Conservation (phyloP, 1,140 invertebrate species). For the Dryas iulia region DNA sequence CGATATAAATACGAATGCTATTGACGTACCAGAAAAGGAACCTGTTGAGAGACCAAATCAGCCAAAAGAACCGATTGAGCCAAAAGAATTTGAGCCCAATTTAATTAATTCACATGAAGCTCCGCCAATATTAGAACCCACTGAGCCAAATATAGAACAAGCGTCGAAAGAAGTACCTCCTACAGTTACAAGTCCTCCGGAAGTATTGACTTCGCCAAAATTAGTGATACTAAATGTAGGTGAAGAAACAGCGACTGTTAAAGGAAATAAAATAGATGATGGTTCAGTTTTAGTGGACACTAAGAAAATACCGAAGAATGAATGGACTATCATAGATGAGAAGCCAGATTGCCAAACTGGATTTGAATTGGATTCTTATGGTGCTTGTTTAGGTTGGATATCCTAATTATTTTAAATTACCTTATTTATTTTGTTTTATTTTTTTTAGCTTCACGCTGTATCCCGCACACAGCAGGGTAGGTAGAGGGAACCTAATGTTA, state of each 20-base stretch:
- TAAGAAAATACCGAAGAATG: conserved; percentile 54
- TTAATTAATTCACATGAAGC: too few relatives aligned
- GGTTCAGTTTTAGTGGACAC: conserved; percentile 57
- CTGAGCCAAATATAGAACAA: conserved; percentile 17
- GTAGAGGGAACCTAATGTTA: too few relatives aligned
- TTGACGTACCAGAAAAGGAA: conserved; percentile 9
- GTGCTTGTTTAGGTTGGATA: conserved; percentile 67
- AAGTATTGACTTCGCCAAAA: conserved; percentile 39
- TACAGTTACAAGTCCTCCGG: conserved; percentile 1
- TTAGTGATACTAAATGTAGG: conserved; percentile 46
- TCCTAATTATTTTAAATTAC: background rate
- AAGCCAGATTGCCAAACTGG: conserved; percentile 76
- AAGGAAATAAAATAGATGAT: conserved; percentile 47
- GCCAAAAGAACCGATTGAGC: conserved; percentile 17
- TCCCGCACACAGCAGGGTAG: too few relatives aligned
- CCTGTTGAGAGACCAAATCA: background rate
- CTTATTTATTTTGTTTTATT: background rate
- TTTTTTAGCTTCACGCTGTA: too few relatives aligned
- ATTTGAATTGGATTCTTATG: conserved; percentile 76
- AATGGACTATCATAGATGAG: conserved; percentile 57
- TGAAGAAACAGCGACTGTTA: conserved; percentile 45
- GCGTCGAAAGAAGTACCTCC: background rate
- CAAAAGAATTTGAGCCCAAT: conserved; percentile 5
- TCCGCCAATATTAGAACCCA: background rate
- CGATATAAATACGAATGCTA: conserved; percentile 8